A percentile compares a stretch with the other conserved stretches of the same genome.
Evolutionary conservation across 2,113 vertebrate genomes (phyloP).

Genomic region (Ciconia stormi): DNA sequence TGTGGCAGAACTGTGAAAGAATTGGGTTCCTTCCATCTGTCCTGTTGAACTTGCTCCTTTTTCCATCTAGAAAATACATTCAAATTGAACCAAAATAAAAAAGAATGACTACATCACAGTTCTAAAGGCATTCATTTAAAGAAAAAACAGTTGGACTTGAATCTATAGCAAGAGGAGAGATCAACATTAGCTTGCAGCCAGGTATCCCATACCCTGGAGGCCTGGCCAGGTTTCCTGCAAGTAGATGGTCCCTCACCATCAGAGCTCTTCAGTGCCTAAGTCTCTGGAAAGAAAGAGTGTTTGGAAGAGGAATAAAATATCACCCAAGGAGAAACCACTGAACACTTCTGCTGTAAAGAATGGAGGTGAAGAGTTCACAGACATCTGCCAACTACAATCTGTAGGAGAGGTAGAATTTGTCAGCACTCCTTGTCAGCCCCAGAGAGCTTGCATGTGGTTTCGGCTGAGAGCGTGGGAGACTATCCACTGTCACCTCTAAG

Average conservation of each 20-base stretch:
- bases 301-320: neutral
- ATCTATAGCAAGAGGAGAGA: neutral
- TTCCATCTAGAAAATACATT: neutral
- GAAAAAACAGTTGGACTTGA: neutral
- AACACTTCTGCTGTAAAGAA: neutral
- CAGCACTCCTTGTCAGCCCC: neutral
- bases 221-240: neutral
- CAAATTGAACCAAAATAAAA: neutral
- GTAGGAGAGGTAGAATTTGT: neutral
- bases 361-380: neutral
- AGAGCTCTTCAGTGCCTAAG: neutral
- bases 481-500: neutral
- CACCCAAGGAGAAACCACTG: neutral
- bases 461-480: fast-evolving
- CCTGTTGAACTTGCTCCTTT: neutral
- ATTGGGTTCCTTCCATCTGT: neutral
- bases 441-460: neutral
- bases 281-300: neutral
- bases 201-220: neutral
- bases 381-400: neutral
- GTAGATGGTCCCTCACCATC: neutral
- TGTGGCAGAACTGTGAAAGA: neutral
- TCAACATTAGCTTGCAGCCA: neutral
- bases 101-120: neutral
- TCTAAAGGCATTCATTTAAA: neutral